Evolutionary conservation across 2,888 invertebrate genomes (phyloP).

Genomic region (Actias luna): DNA sequence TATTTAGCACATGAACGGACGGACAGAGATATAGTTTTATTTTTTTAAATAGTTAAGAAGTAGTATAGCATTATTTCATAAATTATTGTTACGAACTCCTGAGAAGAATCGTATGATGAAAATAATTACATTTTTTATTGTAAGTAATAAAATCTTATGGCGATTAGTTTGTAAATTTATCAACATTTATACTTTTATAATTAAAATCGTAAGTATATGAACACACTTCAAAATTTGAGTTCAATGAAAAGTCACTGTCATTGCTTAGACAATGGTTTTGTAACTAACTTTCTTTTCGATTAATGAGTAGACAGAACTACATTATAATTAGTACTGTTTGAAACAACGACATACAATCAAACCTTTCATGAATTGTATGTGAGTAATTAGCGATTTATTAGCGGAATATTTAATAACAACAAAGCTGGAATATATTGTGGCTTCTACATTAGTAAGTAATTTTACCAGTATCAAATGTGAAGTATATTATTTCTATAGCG

Average conservation of each 20-base stretch:
- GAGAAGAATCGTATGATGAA: no score
- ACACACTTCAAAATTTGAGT: neutral
- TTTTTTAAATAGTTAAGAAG: no score
- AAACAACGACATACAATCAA: neutral
- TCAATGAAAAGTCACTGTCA: slow-evolving; percentile 1
- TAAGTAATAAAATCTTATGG: no score
- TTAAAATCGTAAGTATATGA: neutral
- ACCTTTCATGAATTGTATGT: neutral
- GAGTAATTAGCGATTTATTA: neutral
- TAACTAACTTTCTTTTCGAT: slow-evolving; percentile 4
- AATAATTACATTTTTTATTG: no score
- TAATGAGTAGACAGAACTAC: neutral
- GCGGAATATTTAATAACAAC: neutral
- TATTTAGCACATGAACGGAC: no score
- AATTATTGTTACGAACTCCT: no score
- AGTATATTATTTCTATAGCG: no score
- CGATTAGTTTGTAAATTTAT: no score
- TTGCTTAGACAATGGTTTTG: neutral
- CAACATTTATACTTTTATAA: no score
- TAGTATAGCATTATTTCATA: no score
- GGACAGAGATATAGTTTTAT: no score
- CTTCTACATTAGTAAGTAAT: neutral
- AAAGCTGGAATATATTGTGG: neutral
- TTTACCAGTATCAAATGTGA: no score
- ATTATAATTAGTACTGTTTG: neutral